phyloP scores from a whole-genome alignment of 1,140 invertebrate species.

The Trachymyrmex septentrionalis region DNA sequence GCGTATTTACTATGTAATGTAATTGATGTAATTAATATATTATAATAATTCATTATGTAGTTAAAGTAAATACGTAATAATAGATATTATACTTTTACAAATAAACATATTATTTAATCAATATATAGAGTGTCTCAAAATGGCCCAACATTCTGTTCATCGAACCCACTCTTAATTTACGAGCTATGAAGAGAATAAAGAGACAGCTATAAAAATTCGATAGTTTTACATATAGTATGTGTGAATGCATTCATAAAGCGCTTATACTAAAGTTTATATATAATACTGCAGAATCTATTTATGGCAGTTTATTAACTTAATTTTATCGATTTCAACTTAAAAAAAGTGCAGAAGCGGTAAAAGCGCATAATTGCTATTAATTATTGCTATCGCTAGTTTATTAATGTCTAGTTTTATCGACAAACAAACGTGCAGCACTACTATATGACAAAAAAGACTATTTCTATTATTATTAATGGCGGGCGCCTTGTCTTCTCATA shows the following conservation, averaged over 20 bases:
- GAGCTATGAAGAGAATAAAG: neutral
- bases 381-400: constrained; percentile 22
- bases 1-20: neutral
- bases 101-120: neutral
- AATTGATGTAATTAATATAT: neutral
- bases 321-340: neutral
- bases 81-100: too few relatives aligned
- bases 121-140: neutral
- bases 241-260: neutral
- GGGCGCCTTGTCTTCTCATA: constrained; percentile 81
- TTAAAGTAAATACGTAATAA: neutral
- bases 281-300: neutral
- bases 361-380: neutral
- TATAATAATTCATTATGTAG: neutral
- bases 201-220: neutral
- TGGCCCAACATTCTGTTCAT: neutral
- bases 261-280: neutral
- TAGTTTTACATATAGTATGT: neutral
- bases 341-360: neutral
- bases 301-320: neutral
- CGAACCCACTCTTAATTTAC: neutral
- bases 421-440: constrained; percentile 10
- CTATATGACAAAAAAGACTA: neutral
- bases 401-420: constrained; percentile 13
- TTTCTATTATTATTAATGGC: constrained; percentile 12